phyloP scores from a whole-genome alignment of 2,113 vertebrate genomes.

The Pelodiscus sinensis region DNA sequence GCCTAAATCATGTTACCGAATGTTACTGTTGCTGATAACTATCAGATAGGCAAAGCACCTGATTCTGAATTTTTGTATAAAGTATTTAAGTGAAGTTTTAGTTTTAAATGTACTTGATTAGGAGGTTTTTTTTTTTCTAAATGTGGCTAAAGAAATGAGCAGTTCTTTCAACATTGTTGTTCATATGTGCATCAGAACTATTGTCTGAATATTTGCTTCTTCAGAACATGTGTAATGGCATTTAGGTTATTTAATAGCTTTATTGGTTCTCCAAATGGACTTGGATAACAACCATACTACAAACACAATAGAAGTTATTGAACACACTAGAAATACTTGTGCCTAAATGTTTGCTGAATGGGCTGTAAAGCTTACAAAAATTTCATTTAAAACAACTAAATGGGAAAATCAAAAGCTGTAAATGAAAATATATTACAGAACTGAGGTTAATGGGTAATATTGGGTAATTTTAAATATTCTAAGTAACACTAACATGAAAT shows the following conservation, averaged over 20 bases:
- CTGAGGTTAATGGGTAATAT: fast-evolving
- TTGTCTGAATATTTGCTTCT: background rate
- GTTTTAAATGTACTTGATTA: background rate
- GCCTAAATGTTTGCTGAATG: background rate
- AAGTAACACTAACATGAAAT: background rate
- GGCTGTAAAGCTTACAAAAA: background rate
- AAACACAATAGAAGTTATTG: background rate
- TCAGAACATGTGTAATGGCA: background rate
- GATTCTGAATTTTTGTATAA: background rate
- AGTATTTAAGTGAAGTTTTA: background rate
- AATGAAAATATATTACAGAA: background rate
- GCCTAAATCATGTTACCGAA: background rate
- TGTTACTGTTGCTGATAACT: background rate
- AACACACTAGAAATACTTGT: background rate
- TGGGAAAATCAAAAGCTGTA: background rate
- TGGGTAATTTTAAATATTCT: background rate
- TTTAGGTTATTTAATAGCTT: slow-evolving; percentile 25
- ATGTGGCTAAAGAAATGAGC: background rate
- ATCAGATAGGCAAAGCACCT: background rate
- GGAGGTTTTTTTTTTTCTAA: background rate
- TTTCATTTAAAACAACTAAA: background rate
- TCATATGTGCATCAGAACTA: background rate
- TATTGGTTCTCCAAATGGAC: background rate
- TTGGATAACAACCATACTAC: background rate
- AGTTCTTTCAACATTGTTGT: background rate